These are phyloP conservation scores for Isaurus tuberculatus DNA, from an alignment of 92 coral and sea anemone genomes.

Conservation along the genomic window DNA sequence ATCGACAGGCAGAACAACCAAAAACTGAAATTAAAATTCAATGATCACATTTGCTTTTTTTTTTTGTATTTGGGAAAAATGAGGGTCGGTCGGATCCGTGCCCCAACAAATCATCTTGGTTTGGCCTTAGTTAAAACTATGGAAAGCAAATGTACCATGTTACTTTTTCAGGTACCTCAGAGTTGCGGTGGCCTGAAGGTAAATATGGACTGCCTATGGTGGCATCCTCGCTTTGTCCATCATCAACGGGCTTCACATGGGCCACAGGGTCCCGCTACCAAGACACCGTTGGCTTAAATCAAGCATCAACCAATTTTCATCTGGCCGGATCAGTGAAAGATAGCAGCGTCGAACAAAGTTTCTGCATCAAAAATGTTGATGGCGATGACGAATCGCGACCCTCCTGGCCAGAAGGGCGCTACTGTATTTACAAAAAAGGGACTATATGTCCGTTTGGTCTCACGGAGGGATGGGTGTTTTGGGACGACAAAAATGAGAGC, in stretches of 20 bases:
- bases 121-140: too few relatives aligned
- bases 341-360: slow-evolving; percentile 48
- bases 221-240: slow-evolving; percentile 51
- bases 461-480: slow-evolving; percentile 52
- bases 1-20: too few relatives aligned
- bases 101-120: too few relatives aligned
- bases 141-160: too few relatives aligned
- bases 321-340: slow-evolving; percentile 47
- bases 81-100: too few relatives aligned
- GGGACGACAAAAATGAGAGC: slow-evolving; percentile 55
- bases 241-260: slow-evolving; percentile 48
- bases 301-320: slow-evolving; percentile 38
- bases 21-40: too few relatives aligned
- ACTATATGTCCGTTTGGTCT: slow-evolving; percentile 45
- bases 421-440: slow-evolving; percentile 60
- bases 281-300: slow-evolving; percentile 53
- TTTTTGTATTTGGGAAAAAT: too few relatives aligned
- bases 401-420: slow-evolving; percentile 61
- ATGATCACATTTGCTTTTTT: too few relatives aligned
- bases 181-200: slow-evolving; percentile 48
- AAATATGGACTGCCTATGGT: slow-evolving; percentile 56
- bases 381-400: slow-evolving; percentile 23
- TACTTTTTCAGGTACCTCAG: not conserved
- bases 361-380: slow-evolving; percentile 51
- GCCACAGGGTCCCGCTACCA: slow-evolving; percentile 45